Conservation (phyloP, 92 coral and sea anemone species). For the Siderastrea radians region DNA sequence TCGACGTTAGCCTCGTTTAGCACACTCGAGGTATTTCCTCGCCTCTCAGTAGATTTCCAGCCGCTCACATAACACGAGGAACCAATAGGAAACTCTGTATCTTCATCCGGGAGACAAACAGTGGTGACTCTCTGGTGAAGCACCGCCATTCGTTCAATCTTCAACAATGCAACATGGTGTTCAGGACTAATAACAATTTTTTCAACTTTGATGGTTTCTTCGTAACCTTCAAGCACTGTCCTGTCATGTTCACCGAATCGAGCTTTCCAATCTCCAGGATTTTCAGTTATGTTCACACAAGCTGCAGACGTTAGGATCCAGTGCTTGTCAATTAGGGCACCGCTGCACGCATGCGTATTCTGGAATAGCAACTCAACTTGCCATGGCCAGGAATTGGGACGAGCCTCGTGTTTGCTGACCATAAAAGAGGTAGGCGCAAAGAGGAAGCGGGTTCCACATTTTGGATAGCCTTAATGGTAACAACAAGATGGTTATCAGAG, state of each 20-base stretch:
- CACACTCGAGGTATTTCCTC: conserved; percentile 46
- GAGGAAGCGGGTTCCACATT: conserved; percentile 70
- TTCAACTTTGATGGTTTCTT: conserved; percentile 62
- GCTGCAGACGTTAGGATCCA: conserved; percentile 93
- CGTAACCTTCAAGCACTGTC: conserved; percentile 64
- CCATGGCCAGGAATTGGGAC: conserved; percentile 99
- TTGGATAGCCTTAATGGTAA: conserved; percentile 49
- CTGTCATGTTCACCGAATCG: conserved; percentile 81
- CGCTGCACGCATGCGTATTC: conserved; percentile 85
- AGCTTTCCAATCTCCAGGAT: conserved; percentile 61
- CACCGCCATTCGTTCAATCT: conserved; percentile 69
- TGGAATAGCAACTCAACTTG: conserved; percentile 84
- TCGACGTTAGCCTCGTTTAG: conserved; percentile 78
- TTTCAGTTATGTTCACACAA: conserved; percentile 72
- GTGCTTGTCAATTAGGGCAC: conserved; percentile 75
- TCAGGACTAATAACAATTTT: conserved; percentile 63
- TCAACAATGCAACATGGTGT: conserved; percentile 69
- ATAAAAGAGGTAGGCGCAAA: conserved; percentile 51
- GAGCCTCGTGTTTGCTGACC: conserved; percentile 89
- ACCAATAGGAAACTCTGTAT: conserved; percentile 38
- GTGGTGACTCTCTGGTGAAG: conserved; percentile 71
- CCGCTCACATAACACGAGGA: conserved; percentile 76
- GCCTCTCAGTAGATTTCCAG: conserved; percentile 68
- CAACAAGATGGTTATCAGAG: no score
- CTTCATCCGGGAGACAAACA: conserved; percentile 77